Conservation (phyloP, 2,888 invertebrate species). For the Xestia c-nigrum region DNA sequence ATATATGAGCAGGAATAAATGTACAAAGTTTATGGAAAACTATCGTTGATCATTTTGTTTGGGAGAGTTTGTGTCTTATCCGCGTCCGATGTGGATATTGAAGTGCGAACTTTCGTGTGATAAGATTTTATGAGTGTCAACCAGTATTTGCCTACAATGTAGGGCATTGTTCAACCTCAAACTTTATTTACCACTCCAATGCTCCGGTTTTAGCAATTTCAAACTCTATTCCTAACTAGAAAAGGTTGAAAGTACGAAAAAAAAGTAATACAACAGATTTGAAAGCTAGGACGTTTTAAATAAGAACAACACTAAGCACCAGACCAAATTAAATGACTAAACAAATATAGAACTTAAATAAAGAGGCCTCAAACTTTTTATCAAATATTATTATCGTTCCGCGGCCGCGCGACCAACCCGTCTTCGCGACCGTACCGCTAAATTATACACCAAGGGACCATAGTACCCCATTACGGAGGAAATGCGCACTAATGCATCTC, state of each 20-base stretch:
- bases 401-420: slow-evolving; percentile 69
- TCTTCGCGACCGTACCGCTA: slow-evolving; percentile 85
- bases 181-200: background rate
- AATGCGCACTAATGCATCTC: slow-evolving; percentile 89
- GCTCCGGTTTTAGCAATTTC: background rate
- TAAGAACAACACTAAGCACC: slow-evolving; percentile 30
- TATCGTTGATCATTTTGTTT: slow-evolving; percentile 65
- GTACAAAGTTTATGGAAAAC: slow-evolving; percentile 70
- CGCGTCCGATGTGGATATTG: slow-evolving; percentile 25
- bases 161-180: slow-evolving; percentile 5
- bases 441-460: slow-evolving; percentile 84
- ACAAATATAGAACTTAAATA: slow-evolving; percentile 77
- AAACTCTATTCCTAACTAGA: background rate
- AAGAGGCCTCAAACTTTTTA: slow-evolving; percentile 79
- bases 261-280: background rate
- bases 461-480: slow-evolving; percentile 86
- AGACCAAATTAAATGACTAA: slow-evolving; percentile 61
- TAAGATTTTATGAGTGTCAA: slow-evolving; percentile 38
- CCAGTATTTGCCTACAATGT: slow-evolving; percentile 30
- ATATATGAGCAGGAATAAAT: slow-evolving; percentile 73
- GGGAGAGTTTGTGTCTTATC: slow-evolving; percentile 59
- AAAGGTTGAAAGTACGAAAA: background rate
- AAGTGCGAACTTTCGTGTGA: slow-evolving; percentile 32
- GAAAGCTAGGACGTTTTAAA: slow-evolving; percentile 13
- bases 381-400: slow-evolving; percentile 78